phyloP scores from a whole-genome alignment of 2,888 invertebrate species.

The Aricia artaxerxes region DNA sequence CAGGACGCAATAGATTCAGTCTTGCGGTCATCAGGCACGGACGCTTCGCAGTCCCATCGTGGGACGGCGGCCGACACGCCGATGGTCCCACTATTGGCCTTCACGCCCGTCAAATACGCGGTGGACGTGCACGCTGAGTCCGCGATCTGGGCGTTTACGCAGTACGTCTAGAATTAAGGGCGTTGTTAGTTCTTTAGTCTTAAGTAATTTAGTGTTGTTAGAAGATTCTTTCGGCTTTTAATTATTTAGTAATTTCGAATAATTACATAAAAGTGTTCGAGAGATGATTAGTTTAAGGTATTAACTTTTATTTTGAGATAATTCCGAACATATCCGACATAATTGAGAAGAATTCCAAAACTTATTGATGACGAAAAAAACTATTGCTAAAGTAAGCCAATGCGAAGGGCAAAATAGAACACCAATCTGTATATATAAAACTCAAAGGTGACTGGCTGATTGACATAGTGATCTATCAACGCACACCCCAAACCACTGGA shows the following conservation, averaged over 20 bases:
- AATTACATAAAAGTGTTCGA: too few species aligned
- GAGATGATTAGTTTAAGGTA: not conserved
- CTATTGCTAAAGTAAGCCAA: too few species aligned
- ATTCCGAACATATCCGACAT: not conserved
- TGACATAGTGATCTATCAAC: too few species aligned
- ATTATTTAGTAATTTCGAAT: not conserved
- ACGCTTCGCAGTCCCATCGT: constrained; percentile 79
- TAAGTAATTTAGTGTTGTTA: not conserved
- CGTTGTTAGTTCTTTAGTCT: not conserved
- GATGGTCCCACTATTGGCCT: constrained; percentile 82
- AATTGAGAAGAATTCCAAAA: not conserved
- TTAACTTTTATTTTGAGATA: not conserved
- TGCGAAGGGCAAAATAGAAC: too few species aligned
- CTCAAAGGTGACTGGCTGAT: too few species aligned
- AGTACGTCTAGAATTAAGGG: constrained; percentile 66
- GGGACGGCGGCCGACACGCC: constrained; percentile 83
- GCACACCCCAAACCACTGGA: too few species aligned
- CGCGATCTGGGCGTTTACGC: constrained; percentile 81
- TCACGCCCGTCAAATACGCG: constrained; percentile 84
- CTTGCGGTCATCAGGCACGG: constrained; percentile 71
- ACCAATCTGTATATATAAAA: too few species aligned
- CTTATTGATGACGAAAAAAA: not conserved
- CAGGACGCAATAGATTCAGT: constrained; percentile 83
- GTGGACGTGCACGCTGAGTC: constrained; percentile 87
- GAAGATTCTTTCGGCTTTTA: not conserved